These are phyloP conservation scores for Torymus auratus DNA, from an alignment of 2,888 invertebrate genomes.

Conservation along the genomic window DNA sequence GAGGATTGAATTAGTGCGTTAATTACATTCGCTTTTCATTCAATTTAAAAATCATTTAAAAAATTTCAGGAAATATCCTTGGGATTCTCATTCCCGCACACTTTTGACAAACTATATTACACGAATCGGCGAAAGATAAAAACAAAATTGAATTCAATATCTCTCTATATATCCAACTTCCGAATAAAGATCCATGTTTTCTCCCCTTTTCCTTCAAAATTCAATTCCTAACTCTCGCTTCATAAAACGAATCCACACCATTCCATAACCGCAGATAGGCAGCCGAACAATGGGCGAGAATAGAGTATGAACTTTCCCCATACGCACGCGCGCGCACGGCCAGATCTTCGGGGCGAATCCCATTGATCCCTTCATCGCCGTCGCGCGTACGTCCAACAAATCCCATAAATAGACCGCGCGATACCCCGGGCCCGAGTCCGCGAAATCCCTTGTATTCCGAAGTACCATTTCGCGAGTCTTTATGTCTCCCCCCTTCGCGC, in stretches of 20 bases:
- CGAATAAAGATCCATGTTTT: too few relatives aligned
- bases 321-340: too few relatives aligned
- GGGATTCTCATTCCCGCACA: neutral
- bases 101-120: too few relatives aligned
- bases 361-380: neutral
- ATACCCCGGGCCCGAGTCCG: neutral
- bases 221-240: too few relatives aligned
- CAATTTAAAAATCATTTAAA: neutral
- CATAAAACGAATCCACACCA: too few relatives aligned
- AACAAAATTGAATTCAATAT: too few relatives aligned
- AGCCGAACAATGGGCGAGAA: too few relatives aligned
- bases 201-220: too few relatives aligned
- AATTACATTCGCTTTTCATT: neutral
- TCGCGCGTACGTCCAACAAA: neutral
- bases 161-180: too few relatives aligned
- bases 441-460: slow-evolving; percentile 24
- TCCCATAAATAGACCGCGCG: slow-evolving; percentile 21
- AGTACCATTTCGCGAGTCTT: slow-evolving; percentile 39
- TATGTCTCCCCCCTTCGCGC: neutral
- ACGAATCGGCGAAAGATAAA: too few relatives aligned
- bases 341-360: neutral
- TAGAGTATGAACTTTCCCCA: too few relatives aligned
- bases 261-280: too few relatives aligned
- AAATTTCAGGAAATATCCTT: neutral
- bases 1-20: neutral